A percentile compares a stretch with the other conserved stretches of the same genome.
Evolutionary conservation across 2,113 vertebrate genomes (phyloP).

Genomic region (Capricornis sumatraensis): DNA sequence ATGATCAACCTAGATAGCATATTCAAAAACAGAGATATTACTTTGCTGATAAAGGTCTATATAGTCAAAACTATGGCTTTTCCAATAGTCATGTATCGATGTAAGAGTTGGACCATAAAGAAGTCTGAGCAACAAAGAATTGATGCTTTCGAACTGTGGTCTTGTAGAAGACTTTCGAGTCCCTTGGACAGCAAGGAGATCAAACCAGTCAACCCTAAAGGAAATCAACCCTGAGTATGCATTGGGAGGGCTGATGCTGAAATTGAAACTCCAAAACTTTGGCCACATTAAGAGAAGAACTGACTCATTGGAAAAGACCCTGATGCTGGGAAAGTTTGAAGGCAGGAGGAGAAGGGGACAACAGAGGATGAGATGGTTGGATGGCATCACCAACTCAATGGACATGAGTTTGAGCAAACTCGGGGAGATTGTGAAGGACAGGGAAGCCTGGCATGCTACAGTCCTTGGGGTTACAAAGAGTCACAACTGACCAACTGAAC

Average conservation of each 20-base stretch:
- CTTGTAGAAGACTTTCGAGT: background rate
- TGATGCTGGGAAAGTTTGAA: background rate
- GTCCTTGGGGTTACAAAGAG: background rate
- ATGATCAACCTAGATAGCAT: background rate
- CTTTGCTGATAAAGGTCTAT: background rate
- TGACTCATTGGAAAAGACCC: rapidly evolving
- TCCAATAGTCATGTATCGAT: background rate
- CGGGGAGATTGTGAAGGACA: background rate
- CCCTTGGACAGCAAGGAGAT: background rate
- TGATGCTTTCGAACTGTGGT: background rate
- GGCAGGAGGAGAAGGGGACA: background rate
- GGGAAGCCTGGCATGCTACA: background rate
- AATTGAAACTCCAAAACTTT: background rate
- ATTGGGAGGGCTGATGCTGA: background rate
- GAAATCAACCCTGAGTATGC: background rate
- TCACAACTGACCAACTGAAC: background rate
- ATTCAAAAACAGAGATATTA: background rate
- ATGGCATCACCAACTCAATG: background rate
- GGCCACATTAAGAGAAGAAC: background rate
- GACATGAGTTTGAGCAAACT: background rate
- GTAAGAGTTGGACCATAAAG: background rate
- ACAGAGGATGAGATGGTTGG: background rate
- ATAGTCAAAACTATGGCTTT: background rate
- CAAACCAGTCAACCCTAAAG: background rate
- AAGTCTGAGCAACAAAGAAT: background rate